Evolutionary conservation across 30 jellyfish, hydroid and myxozoan species (phyloP).

Genomic region (Aurelia coerulea): DNA sequence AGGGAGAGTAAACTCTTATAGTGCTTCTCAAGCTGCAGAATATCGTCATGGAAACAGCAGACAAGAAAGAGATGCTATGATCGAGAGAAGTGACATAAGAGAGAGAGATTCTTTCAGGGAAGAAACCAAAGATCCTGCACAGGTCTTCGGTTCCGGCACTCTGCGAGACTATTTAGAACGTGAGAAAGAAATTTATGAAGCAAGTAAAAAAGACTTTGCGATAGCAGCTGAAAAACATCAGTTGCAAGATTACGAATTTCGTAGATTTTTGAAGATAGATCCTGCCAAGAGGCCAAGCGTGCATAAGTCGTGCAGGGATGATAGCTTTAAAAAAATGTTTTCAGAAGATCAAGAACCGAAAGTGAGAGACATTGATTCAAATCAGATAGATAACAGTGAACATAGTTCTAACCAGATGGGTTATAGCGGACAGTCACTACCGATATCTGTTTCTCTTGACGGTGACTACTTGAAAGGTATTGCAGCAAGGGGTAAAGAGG

Average conservation of each 20-base stretch:
- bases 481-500: conserved; percentile 48
- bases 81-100: not conserved
- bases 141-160: not conserved
- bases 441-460: conserved; percentile 36
- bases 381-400: not conserved
- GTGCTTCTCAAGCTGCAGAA: not conserved
- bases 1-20: not conserved
- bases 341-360: not conserved
- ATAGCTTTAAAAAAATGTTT: not conserved
- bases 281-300: not conserved
- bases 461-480: conserved; percentile 16
- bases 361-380: not conserved
- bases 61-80: not conserved
- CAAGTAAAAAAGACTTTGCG: not conserved
- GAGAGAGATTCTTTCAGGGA: not conserved
- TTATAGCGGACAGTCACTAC: conserved; percentile 17
- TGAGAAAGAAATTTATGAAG: not conserved
- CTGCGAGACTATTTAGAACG: not conserved
- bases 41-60: not conserved
- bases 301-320: not conserved
- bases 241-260: too few relatives aligned
- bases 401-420: not conserved
- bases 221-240: not conserved
- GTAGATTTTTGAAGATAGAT: not conserved
- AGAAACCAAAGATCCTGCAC: not conserved